phyloP scores from a whole-genome alignment of 2,888 invertebrate species.

The Nasonovia ribisnigri region DNA sequence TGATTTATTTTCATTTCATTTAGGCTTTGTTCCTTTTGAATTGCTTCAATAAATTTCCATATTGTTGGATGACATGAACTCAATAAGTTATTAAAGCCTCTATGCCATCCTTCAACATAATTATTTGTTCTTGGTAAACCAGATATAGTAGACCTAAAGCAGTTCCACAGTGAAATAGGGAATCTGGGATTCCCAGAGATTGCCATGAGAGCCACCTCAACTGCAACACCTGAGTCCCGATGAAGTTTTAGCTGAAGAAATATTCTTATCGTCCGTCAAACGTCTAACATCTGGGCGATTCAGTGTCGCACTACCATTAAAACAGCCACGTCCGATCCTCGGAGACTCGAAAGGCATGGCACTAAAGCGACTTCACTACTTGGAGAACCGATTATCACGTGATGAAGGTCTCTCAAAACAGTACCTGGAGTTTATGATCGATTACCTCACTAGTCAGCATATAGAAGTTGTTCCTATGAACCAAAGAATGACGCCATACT shows the following conservation, averaged over 20 bases:
- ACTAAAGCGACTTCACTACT: background rate
- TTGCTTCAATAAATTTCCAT: too few species aligned
- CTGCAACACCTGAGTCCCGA: background rate
- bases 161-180: too few species aligned
- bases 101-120: too few species aligned
- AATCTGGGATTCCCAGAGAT: too few species aligned
- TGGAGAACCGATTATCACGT: background rate
- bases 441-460: background rate
- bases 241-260: background rate
- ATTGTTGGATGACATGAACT: too few species aligned
- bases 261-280: background rate
- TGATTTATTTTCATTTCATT: too few species aligned
- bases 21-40: too few species aligned
- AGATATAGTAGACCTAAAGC: too few species aligned
- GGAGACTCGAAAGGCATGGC: conserved; percentile 17
- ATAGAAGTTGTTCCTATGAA: background rate
- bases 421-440: too few species aligned
- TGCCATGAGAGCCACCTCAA: background rate
- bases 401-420: too few species aligned
- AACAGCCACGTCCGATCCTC: background rate
- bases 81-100: too few species aligned
- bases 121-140: too few species aligned
- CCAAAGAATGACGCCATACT: background rate
- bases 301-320: background rate
- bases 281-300: background rate